A percentile compares a stretch with the other conserved stretches of the same genome.
phyloP scores from a whole-genome alignment of 2,797 vertebrate genomes.

The Ctenosaura bakeri region DNA sequence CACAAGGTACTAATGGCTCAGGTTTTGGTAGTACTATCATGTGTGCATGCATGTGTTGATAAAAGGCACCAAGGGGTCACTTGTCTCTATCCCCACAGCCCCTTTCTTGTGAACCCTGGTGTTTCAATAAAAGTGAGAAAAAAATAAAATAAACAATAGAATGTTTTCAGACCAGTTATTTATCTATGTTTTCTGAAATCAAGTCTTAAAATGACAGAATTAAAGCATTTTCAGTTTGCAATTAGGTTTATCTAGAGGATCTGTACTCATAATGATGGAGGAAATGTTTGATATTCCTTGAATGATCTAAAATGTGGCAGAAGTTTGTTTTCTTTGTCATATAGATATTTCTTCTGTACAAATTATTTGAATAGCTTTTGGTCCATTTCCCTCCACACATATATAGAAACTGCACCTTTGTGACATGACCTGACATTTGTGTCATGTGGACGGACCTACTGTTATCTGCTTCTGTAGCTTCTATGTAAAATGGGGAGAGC shows the following conservation, averaged over 20 bases:
- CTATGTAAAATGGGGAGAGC: not conserved
- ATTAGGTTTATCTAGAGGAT: slow-evolving; percentile 9
- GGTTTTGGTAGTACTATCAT: slow-evolving; percentile 15
- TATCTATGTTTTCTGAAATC: slow-evolving; percentile 16
- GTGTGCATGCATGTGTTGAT: slow-evolving; percentile 28
- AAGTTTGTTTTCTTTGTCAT: not conserved
- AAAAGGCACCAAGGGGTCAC: slow-evolving; percentile 13
- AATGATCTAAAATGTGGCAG: not conserved
- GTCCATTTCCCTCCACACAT: not conserved
- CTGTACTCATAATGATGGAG: not conserved
- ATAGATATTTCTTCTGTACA: not conserved
- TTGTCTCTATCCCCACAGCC: not conserved
- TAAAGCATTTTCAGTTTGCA: not conserved
- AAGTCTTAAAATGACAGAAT: not conserved
- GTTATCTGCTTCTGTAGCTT: not conserved
- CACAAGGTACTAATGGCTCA: slow-evolving; percentile 37
- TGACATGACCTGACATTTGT: no score
- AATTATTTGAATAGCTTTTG: not conserved
- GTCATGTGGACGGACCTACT: not conserved
- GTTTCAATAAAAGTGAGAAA: slow-evolving; percentile 25
- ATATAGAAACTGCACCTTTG: not conserved
- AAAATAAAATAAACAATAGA: not conserved
- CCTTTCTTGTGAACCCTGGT: not conserved
- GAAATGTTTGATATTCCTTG: not conserved
- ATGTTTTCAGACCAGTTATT: slow-evolving; percentile 40